Evolutionary conservation across 2,113 vertebrate species (phyloP).

Genomic region (Dascyllus trimaculatus): DNA sequence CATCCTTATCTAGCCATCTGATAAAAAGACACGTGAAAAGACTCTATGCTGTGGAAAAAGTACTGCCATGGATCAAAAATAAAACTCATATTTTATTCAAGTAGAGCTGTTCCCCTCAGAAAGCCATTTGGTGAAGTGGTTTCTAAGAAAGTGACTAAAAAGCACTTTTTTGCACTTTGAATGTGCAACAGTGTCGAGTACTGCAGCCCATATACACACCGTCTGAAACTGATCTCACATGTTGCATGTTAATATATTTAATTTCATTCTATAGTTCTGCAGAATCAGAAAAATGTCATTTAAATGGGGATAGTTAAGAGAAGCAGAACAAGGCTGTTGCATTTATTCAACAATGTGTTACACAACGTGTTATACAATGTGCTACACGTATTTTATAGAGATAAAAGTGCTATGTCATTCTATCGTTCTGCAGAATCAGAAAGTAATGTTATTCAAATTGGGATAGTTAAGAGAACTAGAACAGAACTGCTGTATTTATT

Average conservation of each 20-base stretch:
- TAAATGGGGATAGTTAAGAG: not conserved
- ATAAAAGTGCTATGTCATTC: too few relatives aligned
- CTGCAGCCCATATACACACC: not conserved
- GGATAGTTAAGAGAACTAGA: not conserved
- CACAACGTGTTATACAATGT: too few relatives aligned
- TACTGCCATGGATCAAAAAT: slow-evolving; percentile 57
- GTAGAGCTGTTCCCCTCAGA: slow-evolving; percentile 32
- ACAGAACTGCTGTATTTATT: not conserved
- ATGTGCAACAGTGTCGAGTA: not conserved
- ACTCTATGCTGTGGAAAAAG: not conserved
- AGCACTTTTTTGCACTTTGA: slow-evolving; percentile 21
- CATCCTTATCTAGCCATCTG: not conserved
- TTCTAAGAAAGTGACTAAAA: slow-evolving; percentile 50
- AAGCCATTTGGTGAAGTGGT: slow-evolving; percentile 49
- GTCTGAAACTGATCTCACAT: slow-evolving; percentile 9
- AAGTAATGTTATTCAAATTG: not conserved
- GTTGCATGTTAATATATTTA: slow-evolving; percentile 11
- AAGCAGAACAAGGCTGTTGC: not conserved
- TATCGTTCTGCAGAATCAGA: not conserved
- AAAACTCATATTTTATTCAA: slow-evolving; percentile 75
- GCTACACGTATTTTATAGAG: too few relatives aligned
- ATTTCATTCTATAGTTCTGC: not conserved
- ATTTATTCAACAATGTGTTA: too few relatives aligned
- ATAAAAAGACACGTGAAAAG: slow-evolving; percentile 15
- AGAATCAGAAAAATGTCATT: not conserved